Evolutionary conservation across 2,797 vertebrate species (phyloP), one percentile per base, ranked within the genome.

Genomic region (Sciurus vulgaris): DNA sequence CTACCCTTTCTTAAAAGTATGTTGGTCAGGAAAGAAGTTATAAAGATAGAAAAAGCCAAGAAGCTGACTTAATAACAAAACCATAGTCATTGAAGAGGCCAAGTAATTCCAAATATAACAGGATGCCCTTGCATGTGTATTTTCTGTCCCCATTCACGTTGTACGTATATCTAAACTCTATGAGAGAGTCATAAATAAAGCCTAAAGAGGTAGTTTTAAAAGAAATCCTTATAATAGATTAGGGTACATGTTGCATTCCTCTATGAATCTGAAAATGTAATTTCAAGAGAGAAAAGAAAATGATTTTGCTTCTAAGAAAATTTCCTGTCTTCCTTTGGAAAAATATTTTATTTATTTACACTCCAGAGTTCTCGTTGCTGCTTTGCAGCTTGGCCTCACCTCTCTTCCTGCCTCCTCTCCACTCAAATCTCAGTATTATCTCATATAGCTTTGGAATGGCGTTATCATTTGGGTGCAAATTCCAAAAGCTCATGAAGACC

Each of bases 1-100:
- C 13, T 79, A 77, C 28, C 9, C 59, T 92, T 96, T 86, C 33
- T 77, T 78, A 41, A 73, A 93, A 91, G 35, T 14, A 65, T 91
- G 65, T 70, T 74, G 20, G 54, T 2, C 67, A 78, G 44, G 74
- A 70, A 86, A 79, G 15, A 30, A 82, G 73, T 77, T 82, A 77
- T 61, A 74, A 65, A 79, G 56, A 85, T 44, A 61, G 26, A 65
- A 78, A 69, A 59, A 20, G 13, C 9, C 70, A 51, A 4, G 10
- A 88, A 5, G n/a, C 26, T 67, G 30, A n/a, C 33, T 67, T 94
- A 93, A 82, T 56, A 86, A 59, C 35, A 72, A 54, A 88, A 61
- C 14, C 33, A 49, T 26, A 14, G 65, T 85, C 44, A 14, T 4
- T 28, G 35, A 93, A 83, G 30, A 94, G 38, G 3, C 17, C 92